Evolutionary conservation across 2,113 vertebrate species (phyloP).

Genomic region (Tenrec ecaudatus): DNA sequence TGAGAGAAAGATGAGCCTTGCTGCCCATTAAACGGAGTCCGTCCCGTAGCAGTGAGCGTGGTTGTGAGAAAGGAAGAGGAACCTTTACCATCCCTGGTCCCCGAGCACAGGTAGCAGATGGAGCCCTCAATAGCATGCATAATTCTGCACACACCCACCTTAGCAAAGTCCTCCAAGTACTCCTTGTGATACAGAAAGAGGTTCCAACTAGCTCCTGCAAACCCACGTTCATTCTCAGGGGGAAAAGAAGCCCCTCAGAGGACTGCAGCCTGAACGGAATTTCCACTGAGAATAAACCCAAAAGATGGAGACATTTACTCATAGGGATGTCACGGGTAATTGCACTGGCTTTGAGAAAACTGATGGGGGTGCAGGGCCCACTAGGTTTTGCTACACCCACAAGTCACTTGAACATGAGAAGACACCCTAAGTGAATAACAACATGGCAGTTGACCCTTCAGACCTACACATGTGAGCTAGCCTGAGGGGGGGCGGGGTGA

Average conservation of each 20-base stretch:
- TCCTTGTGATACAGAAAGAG: background rate
- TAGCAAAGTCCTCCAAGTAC: background rate
- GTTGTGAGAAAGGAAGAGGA: too few species aligned
- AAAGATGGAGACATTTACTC: background rate
- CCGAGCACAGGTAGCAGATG: background rate
- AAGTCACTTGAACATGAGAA: background rate
- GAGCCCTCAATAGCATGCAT: background rate
- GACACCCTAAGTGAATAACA: background rate
- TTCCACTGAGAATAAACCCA: background rate
- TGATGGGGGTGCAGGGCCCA: background rate
- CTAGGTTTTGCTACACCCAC: background rate
- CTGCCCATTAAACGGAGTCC: background rate
- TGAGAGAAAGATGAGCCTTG: background rate
- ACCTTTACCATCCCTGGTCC: background rate
- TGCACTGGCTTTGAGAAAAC: background rate
- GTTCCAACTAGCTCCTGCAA: background rate
- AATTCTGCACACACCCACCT: background rate
- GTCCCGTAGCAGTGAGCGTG: too few species aligned
- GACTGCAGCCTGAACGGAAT: background rate
- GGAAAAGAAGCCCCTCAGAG: background rate
- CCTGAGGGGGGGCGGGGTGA: too few species aligned
- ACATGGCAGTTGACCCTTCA: background rate
- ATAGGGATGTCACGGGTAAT: background rate
- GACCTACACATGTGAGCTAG: background rate
- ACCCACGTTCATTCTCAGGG: background rate